Base-by-base conservation (phyloP, 2,113 vertebrate species). In the Xyliphius kryptos region DNA sequence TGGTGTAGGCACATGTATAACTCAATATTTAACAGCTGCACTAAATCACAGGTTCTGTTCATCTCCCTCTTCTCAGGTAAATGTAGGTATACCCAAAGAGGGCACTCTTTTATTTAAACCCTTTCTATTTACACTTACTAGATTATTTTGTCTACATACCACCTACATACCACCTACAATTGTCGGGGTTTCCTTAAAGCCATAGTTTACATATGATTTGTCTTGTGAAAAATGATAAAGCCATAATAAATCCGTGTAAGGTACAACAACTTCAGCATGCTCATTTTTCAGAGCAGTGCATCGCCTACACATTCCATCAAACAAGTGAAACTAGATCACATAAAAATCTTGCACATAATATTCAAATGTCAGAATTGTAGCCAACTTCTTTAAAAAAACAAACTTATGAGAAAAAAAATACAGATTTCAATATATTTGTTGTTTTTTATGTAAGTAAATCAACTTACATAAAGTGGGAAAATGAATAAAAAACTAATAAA, bases 171-270 rank as follows among this genome's bases (percentile, higher is more conserved):
- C n/a, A 56, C 37, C 17, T 44, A 41, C 11, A 17, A 40, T 49
- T 41, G 40, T n/a, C 36, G 62, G 58, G 50, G 50, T 43, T 55
- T 1, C 55, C 37, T 17, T 17, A 16, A 68, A 54, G 26, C 56
- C 52, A 59, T 6, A 15, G 16, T 51, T 63, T 38, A 68, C 56
- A 63, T 56, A 60, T 19, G 20, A n/a, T n/a, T n/a, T n/a, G n/a
- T n/a, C n/a, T n/a, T n/a, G n/a, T n/a, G n/a, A n/a, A 52, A 52
- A 67, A 12, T 32, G 9, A 54, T 26, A 46, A 61, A 66, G 70
- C 20, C 54, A 66, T 69, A 73, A 75, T 70, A 73, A 68, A 70
- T 67, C 38, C 40, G 47, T 53, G 9, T 43, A 49, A 6, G 17
- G 17, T 57, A 50, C 65, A 47, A 22, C 17, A 55, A 17, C 49